A percentile compares a stretch with the other conserved stretches of the same genome.
These are phyloP conservation scores for Mimas tiliae DNA, from an alignment of 2,888 invertebrate species.

Conservation along the genomic window DNA sequence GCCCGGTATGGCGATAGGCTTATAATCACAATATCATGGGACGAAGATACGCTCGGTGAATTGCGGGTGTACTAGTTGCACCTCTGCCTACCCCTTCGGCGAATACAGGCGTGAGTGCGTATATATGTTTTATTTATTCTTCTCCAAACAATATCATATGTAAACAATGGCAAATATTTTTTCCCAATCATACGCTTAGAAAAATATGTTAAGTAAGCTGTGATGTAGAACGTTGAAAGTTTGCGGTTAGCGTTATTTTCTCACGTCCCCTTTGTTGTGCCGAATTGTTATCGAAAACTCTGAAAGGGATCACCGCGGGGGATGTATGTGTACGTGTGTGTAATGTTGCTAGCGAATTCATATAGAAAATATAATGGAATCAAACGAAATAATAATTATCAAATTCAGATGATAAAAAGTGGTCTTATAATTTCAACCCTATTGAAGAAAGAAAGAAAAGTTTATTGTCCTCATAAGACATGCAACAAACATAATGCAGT, in stretches of 20 bases:
- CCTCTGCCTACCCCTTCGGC: no score
- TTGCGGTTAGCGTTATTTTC: constrained; percentile 2
- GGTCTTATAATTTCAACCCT: no score
- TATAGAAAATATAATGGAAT: background rate
- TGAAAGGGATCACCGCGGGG: constrained; percentile 15
- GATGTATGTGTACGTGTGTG: background rate
- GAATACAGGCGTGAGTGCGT: no score
- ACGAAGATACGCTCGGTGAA: no score
- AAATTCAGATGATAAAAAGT: no score
- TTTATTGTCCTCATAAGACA: no score
- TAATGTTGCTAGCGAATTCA: background rate
- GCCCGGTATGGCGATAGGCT: no score
- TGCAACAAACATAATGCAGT: no score
- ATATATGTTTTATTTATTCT: background rate
- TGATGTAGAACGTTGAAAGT: constrained; percentile 3
- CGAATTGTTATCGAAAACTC: constrained; percentile 21
- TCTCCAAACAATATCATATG: background rate
- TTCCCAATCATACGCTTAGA: constrained; percentile 20
- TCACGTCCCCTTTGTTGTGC: constrained; percentile 16
- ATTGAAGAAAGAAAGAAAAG: no score
- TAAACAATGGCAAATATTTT: background rate
- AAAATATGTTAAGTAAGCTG: constrained; percentile 34
- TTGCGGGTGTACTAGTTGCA: no score
- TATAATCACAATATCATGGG: no score
- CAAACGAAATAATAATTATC: no score